Evolutionary conservation across 2,113 vertebrate species (phyloP).

Genomic region (Bubalus kerabau): DNA sequence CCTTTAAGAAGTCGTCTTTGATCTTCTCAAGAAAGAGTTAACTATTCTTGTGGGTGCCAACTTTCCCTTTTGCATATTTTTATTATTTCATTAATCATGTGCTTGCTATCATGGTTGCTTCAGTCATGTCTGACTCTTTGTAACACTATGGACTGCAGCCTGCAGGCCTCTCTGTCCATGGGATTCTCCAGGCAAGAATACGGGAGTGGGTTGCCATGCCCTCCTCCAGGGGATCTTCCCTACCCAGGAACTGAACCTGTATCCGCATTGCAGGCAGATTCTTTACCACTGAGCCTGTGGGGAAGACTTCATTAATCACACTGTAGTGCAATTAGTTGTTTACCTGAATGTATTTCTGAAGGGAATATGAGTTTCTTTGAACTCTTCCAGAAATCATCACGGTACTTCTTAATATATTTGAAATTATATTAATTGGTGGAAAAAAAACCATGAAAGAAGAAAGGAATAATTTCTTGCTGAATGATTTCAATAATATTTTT

Average conservation of each 20-base stretch:
- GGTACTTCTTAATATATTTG: background rate
- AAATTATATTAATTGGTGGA: background rate
- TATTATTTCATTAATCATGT: background rate
- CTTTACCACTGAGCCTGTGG: background rate
- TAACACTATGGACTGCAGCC: background rate
- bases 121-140: background rate
- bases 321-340: background rate
- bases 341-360: background rate
- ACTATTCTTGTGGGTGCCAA: background rate
- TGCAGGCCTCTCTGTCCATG: background rate
- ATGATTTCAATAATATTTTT: constrained; percentile 8
- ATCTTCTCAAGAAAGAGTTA: background rate
- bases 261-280: background rate
- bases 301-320: background rate
- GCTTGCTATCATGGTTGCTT: background rate
- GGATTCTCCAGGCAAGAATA: background rate
- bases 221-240: background rate
- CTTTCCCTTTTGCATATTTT: background rate
- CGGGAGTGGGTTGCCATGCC: background rate
- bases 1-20: background rate
- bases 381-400: background rate
- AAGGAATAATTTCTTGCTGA: background rate
- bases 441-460: background rate
- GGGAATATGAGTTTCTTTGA: background rate
- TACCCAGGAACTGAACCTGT: background rate